Evolutionary conservation across 2,113 vertebrate species (phyloP).

Genomic region (Colistium nudipinnis): DNA sequence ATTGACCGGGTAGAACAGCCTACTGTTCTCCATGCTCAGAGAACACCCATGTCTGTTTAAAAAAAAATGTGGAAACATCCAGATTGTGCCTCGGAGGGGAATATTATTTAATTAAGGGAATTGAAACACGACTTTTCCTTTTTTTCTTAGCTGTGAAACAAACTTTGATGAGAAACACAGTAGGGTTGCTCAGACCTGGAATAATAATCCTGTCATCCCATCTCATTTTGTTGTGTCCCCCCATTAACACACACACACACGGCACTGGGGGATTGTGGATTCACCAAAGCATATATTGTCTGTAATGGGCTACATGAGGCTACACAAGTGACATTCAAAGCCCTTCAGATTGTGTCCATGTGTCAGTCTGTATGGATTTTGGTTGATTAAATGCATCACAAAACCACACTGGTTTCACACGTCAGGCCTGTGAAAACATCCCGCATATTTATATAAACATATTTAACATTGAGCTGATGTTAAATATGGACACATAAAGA

Average conservation of each 20-base stretch:
- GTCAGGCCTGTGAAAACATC: neutral
- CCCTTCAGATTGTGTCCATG: slow-evolving; percentile 15
- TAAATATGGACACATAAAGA: neutral
- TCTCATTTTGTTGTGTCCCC: too few species aligned
- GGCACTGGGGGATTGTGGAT: neutral
- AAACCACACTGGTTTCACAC: neutral
- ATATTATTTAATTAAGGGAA: slow-evolving; percentile 37
- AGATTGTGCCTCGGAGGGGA: slow-evolving; percentile 35
- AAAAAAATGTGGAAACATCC: slow-evolving; percentile 22
- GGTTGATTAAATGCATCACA: slow-evolving; percentile 19
- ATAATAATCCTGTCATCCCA: slow-evolving; percentile 36
- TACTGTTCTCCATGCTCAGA: slow-evolving; percentile 42
- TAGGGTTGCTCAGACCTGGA: neutral
- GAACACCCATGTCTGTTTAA: slow-evolving; percentile 44
- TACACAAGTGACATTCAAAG: slow-evolving; percentile 45
- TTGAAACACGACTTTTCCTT: neutral
- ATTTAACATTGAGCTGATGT: neutral
- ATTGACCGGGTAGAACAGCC: slow-evolving; percentile 24
- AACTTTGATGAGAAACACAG: neutral
- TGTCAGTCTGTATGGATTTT: neutral
- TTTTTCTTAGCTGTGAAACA: neutral
- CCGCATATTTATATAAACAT: neutral
- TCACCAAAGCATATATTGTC: slow-evolving; percentile 20
- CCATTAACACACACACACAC: slow-evolving; percentile 20
- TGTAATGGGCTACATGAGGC: slow-evolving; percentile 19